These are phyloP conservation scores for Doris montereyensis DNA, from an alignment of 2,888 invertebrate species.

Conservation along the genomic window DNA sequence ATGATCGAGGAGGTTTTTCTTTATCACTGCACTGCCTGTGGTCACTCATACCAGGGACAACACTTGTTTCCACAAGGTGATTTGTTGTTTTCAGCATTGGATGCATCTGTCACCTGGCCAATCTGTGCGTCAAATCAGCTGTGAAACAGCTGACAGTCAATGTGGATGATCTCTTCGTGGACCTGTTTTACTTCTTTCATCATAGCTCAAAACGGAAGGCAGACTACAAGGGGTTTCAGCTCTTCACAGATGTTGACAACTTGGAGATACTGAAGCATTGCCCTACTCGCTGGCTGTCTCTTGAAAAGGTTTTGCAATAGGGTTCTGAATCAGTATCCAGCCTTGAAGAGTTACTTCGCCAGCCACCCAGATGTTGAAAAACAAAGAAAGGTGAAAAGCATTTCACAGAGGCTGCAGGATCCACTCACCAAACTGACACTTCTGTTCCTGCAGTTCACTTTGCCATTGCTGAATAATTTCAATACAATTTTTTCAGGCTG, in stretches of 20 bases:
- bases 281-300: constrained; percentile 5
- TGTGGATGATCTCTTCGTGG: background rate
- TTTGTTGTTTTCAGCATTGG: background rate
- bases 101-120: constrained; percentile 10
- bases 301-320: background rate
- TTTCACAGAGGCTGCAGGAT: background rate
- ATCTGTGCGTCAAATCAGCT: background rate
- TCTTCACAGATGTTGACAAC: background rate
- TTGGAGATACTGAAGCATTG: constrained; percentile 6
- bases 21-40: too few relatives aligned
- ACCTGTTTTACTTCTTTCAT: constrained; percentile 5
- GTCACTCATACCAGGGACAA: too few relatives aligned
- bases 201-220: background rate
- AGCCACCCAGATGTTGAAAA: too few relatives aligned
- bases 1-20: too few relatives aligned
- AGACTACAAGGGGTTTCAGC: background rate
- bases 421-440: background rate
- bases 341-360: too few relatives aligned
- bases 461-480: constrained; percentile 6
- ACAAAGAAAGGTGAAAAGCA: background rate
- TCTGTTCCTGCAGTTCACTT: background rate
- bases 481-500: background rate
- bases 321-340: too few relatives aligned
- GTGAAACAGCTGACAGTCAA: background rate
- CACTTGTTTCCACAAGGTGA: too few relatives aligned